phyloP scores from a whole-genome alignment of 2,113 vertebrate species.

The Pandion haliaetus region DNA sequence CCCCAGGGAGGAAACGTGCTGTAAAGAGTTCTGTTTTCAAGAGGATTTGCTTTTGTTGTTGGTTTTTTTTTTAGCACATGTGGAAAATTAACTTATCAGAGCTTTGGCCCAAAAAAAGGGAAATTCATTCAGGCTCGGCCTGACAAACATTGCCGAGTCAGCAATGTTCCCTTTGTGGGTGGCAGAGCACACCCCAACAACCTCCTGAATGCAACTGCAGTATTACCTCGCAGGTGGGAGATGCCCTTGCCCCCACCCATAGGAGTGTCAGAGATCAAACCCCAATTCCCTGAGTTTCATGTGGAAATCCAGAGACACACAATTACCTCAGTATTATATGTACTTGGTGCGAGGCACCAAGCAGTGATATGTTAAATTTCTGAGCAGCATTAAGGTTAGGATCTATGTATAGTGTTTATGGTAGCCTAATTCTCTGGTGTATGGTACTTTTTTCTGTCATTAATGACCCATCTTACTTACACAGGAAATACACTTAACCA shows the following conservation, averaged over 20 bases:
- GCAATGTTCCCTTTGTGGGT: neutral
- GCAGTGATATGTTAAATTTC: neutral
- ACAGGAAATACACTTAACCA: neutral
- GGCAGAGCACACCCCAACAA: neutral
- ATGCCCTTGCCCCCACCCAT: neutral
- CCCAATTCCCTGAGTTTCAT: neutral
- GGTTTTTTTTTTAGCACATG: neutral
- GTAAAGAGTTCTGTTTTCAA: neutral
- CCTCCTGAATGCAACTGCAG: neutral
- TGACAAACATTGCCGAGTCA: accelerated
- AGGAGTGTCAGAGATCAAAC: neutral
- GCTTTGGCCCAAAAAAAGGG: neutral
- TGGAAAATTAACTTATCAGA: neutral
- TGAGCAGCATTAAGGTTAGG: neutral
- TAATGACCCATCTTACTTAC: neutral
- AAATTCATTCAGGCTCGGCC: neutral
- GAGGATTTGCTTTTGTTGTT: neutral
- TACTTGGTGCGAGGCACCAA: neutral
- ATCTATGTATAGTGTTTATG: neutral
- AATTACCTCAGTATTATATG: neutral
- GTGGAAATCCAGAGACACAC: neutral
- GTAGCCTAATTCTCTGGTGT: neutral
- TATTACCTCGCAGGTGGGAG: neutral
- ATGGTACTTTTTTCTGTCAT: neutral
- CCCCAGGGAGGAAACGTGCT: neutral